Evolutionary conservation across 2,113 vertebrate species (phyloP).

Genomic region (Lagopus muta): DNA sequence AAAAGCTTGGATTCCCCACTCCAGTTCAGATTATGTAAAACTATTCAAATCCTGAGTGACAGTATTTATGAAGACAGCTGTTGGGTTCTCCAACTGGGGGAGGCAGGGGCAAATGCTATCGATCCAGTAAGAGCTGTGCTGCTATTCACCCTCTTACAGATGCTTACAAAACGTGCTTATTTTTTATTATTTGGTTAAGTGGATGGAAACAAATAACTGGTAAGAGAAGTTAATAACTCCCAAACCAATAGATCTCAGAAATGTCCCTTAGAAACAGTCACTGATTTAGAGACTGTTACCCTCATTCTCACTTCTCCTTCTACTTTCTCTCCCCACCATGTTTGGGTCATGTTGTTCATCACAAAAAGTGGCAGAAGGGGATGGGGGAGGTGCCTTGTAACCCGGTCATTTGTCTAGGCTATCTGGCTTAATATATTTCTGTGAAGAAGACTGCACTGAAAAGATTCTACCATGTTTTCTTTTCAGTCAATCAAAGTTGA

Average conservation of each 20-base stretch:
- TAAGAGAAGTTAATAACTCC: background rate
- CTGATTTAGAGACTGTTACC: background rate
- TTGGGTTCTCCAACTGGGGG: background rate
- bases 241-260: background rate
- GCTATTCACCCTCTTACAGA: background rate
- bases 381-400: background rate
- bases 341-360: background rate
- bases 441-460: background rate
- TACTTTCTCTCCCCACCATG: background rate
- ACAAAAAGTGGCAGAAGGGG: background rate
- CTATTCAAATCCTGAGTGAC: constrained; percentile 73
- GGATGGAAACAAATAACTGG: background rate
- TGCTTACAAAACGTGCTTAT: background rate
- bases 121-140: background rate
- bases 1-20: constrained; percentile 46
- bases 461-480: background rate
- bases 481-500: constrained; percentile 21
- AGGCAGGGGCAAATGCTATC: background rate
- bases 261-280: background rate
- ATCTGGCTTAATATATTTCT: background rate
- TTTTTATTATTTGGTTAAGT: background rate
- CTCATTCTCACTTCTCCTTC: background rate
- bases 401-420: background rate
- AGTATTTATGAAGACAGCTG: constrained; percentile 67
- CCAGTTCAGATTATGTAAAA: constrained; percentile 68